These are phyloP conservation scores for Mongoloraphidia duomilia DNA, from an alignment of 2,888 invertebrate species.

Conservation along the genomic window DNA sequence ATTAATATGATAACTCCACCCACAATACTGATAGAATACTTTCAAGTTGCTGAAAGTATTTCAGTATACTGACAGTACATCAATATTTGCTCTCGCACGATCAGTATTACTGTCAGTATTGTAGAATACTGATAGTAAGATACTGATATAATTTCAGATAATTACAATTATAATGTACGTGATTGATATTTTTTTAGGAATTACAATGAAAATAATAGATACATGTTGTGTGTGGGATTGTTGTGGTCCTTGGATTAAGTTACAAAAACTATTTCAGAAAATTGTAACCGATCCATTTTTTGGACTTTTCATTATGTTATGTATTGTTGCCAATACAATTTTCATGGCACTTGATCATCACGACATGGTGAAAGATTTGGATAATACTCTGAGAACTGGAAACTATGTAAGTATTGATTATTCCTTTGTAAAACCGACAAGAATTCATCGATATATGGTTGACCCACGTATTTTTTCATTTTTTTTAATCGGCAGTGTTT, in stretches of 20 bases:
- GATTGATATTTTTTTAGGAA: slow-evolving; percentile 39
- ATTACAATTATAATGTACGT: no score
- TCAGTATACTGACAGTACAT: no score
- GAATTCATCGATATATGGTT: background rate
- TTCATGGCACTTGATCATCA: slow-evolving; percentile 97
- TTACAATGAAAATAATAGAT: slow-evolving; percentile 67
- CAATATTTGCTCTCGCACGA: no score
- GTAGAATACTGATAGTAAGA: no score
- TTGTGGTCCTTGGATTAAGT: slow-evolving; percentile 80
- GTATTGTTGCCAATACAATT: slow-evolving; percentile 93
- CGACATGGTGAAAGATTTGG: slow-evolving; percentile 81
- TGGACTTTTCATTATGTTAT: slow-evolving; percentile 93
- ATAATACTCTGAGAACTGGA: slow-evolving; percentile 74
- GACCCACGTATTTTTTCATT: no score
- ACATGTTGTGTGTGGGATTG: slow-evolving; percentile 96
- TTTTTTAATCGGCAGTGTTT: no score
- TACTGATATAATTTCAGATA: no score
- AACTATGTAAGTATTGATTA: slow-evolving; percentile 67
- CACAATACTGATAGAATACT: no score
- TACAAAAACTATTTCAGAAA: slow-evolving; percentile 76
- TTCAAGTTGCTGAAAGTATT: no score
- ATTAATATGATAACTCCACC: no score
- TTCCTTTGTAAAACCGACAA: background rate
- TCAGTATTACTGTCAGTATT: no score
- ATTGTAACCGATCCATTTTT: slow-evolving; percentile 97